Evolutionary conservation across 2,888 invertebrate genomes (phyloP).

Genomic region (Plusia festucae): DNA sequence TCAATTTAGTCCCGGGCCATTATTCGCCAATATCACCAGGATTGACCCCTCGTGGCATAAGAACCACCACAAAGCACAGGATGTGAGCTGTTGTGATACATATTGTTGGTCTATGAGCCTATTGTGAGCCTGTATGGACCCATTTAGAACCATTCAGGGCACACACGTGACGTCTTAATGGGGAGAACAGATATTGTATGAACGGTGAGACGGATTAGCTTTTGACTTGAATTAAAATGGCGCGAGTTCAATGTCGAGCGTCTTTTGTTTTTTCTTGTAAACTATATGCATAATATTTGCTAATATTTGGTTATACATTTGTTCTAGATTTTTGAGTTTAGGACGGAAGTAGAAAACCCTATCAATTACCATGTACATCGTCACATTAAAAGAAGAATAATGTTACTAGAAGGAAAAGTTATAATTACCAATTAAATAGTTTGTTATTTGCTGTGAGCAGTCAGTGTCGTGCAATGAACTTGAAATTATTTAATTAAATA

Average conservation of each 20-base stretch:
- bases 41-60: constrained; percentile 16
- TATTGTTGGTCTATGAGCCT: constrained; percentile 55
- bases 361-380: too few species aligned
- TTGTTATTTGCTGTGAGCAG: constrained; percentile 13
- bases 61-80: constrained; percentile 64
- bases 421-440: background rate
- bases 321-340: too few species aligned
- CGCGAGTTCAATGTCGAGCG: background rate
- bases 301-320: background rate
- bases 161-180: constrained; percentile 52
- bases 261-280: constrained; percentile 6
- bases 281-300: too few species aligned
- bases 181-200: constrained; percentile 38
- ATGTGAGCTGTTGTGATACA: constrained; percentile 61
- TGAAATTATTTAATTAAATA: constrained; percentile 47
- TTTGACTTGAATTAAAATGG: constrained; percentile 5
- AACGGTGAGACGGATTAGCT: constrained; percentile 19
- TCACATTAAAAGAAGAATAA: too few species aligned
- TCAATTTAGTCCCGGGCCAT: constrained; percentile 26
- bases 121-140: constrained; percentile 56
- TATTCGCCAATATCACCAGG: constrained; percentile 21
- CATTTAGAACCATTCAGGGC: constrained; percentile 47
- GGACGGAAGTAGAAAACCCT: too few species aligned
- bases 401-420: too few species aligned
- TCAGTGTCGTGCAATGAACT: constrained; percentile 38